Evolutionary conservation across 2,113 vertebrate genomes (phyloP), one percentile per base, ranked within the genome.

Genomic region (Dicaeum eximium): DNA sequence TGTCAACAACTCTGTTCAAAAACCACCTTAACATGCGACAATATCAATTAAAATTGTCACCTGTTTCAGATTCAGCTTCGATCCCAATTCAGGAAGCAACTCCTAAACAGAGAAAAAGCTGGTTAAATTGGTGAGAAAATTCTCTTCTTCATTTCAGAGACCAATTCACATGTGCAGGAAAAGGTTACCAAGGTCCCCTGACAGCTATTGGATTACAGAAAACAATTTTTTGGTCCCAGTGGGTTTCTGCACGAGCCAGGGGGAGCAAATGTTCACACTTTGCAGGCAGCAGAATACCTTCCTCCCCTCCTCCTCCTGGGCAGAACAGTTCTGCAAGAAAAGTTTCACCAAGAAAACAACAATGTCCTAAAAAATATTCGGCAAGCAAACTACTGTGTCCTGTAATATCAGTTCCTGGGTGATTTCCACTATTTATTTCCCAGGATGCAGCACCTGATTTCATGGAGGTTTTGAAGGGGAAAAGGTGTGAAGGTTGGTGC

Each of bases 61-160:
- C 95, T 97, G 95, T 94, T 96, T 97, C 92, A 96, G 95, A 56
- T 65, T 94, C 95, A 96, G 95, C 93, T 95, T 96, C 92, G 56
- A 96, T 96, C 94, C 95, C 92, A 95, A 73, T 88, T 97, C 95
- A 95, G 94, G 95, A 94, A 97, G 93, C 33, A 95, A 96, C 16
- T 96, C 94, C 96, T 96, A 96, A 90, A 96, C 90, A 96, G 75
- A 97, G 82, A 97, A 96, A 96, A 94, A 88, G 60, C 93, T 28
- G 20, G 91, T 96, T 97, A 96, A 28, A 88, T n/a, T 64, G 33
- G 44, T 28, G 80, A 91, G 73, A 92, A 88, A 90, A 77, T 13
- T 11, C 16, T 31, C 54, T 66, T 64, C 70, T 40, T 61, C 50
- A 47, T 80, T 69, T 82, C 71, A 92, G 86, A 92, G 54, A 81